Percentiles rank a stretch among this genome's conserved stretches.
These are phyloP conservation scores for Anhinga anhinga DNA, from an alignment of 2,113 vertebrate genomes.

Conservation along the genomic window DNA sequence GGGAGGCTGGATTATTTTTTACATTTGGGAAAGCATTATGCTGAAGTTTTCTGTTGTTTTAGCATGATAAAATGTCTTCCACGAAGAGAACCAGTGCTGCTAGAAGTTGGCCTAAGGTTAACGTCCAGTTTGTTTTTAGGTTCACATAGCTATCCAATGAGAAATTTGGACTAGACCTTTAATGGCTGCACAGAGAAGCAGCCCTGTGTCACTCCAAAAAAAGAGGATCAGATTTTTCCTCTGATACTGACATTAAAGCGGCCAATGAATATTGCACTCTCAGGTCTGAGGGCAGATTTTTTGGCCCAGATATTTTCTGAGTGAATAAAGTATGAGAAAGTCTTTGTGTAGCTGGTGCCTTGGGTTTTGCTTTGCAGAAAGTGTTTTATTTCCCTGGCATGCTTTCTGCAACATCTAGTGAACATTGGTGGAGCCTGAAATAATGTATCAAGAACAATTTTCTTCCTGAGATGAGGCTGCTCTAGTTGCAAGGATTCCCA, in stretches of 20 bases:
- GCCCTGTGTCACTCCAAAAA: not conserved
- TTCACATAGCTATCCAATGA: conserved; percentile 34
- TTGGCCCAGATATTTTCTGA: conserved; percentile 26
- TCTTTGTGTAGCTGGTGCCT: conserved; percentile 26
- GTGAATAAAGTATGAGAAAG: conserved; percentile 9
- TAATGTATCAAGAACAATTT: conserved; percentile 26
- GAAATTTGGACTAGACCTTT: conserved; percentile 19
- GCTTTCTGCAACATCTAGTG: conserved; percentile 11
- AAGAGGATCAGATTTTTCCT: conserved; percentile 15
- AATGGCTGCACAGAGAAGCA: conserved; percentile 25
- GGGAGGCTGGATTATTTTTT: not conserved
- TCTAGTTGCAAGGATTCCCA: conserved; percentile 26
- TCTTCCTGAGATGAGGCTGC: conserved; percentile 39
- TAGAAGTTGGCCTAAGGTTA: not conserved
- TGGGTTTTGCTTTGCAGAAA: conserved; percentile 29
- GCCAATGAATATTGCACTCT: not conserved
- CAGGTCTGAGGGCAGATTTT: conserved; percentile 44
- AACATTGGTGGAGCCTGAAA: not conserved
- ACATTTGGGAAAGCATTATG: not conserved
- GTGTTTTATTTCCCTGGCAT: conserved; percentile 53
- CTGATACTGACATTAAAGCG: not conserved
- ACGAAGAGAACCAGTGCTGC: not conserved
- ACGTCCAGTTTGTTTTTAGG: not conserved
- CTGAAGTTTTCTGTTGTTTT: not conserved
- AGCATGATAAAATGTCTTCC: not conserved